A percentile compares a stretch with the other conserved stretches of the same genome.
phyloP scores from a whole-genome alignment of 2,797 vertebrate genomes.

The Helostoma temminkii region DNA sequence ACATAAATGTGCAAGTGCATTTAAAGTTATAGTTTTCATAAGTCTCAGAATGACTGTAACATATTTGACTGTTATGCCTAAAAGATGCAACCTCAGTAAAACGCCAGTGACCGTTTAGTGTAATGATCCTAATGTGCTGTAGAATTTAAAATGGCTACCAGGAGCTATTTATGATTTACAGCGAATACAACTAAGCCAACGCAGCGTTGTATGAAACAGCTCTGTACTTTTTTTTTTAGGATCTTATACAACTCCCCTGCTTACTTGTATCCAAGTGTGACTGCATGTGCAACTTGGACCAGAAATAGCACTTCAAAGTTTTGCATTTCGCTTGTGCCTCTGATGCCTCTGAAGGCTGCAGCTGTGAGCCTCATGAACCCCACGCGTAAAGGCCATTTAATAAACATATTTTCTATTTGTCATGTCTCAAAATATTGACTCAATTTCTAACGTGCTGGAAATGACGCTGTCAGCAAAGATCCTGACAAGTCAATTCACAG shows the following conservation, averaged over 20 bases:
- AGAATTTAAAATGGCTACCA: conserved; percentile 55
- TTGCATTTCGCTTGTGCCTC: conserved; percentile 69
- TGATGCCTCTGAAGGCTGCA: conserved; percentile 70
- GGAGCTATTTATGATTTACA: conserved; percentile 50
- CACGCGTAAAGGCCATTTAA: conserved; percentile 73
- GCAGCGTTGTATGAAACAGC: conserved; percentile 48
- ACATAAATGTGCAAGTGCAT: conserved; percentile 2
- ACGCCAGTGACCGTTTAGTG: conserved; percentile 23
- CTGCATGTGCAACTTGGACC: conserved; percentile 64
- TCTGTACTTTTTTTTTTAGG: conserved; percentile 32
- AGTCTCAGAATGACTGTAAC: not conserved
- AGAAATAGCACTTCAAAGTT: conserved; percentile 77
- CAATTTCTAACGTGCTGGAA: conserved; percentile 70
- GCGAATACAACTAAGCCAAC: conserved; percentile 22
- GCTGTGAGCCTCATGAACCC: conserved; percentile 68
- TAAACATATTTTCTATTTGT: conserved; percentile 75
- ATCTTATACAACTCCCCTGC: conserved; percentile 46
- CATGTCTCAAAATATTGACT: conserved; percentile 79
- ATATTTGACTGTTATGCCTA: conserved; percentile 7
- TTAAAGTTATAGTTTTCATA: not conserved
- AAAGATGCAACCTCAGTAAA: conserved; percentile 39
- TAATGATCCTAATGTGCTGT: conserved; percentile 20
- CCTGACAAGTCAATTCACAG: conserved; percentile 76
- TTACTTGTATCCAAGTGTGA: conserved; percentile 53
- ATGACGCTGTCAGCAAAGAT: conserved; percentile 73